phyloP scores from a whole-genome alignment of 2,888 invertebrate species.

The Shargacucullia verbasci region DNA sequence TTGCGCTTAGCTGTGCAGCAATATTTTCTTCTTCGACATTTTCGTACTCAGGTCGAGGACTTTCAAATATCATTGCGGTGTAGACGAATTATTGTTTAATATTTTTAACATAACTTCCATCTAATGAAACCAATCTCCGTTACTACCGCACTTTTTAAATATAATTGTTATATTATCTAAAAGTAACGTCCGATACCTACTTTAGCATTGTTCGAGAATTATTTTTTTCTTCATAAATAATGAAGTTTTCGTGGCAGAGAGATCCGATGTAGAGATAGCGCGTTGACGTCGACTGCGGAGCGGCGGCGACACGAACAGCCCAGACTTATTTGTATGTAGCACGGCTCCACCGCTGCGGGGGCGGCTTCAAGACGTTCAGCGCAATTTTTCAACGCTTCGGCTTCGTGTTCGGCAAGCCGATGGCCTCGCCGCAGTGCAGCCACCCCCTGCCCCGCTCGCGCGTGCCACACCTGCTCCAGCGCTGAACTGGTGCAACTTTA shows the following conservation, averaged over 20 bases:
- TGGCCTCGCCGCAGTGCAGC: slow-evolving; percentile 72
- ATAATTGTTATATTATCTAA: no score
- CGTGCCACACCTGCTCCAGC: slow-evolving; percentile 76
- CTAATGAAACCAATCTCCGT: no score
- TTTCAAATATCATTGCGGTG: slow-evolving; percentile 62
- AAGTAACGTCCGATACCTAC: no score
- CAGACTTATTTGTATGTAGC: slow-evolving; percentile 83
- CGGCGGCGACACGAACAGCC: slow-evolving; percentile 57
- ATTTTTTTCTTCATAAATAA: slow-evolving; percentile 49
- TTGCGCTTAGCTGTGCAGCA: slow-evolving; percentile 74
- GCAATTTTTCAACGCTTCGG: slow-evolving; percentile 87
- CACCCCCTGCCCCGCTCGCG: slow-evolving; percentile 46
- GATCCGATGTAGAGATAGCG: slow-evolving; percentile 48
- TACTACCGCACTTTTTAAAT: no score
- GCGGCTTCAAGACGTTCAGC: slow-evolving; percentile 81
- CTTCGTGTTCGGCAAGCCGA: slow-evolving; percentile 83
- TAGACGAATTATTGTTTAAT: slow-evolving; percentile 51
- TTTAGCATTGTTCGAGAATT: no score
- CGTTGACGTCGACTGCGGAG: slow-evolving; percentile 49
- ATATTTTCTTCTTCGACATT: slow-evolving; percentile 74
- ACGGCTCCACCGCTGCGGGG: slow-evolving; percentile 75
- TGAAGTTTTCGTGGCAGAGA: slow-evolving; percentile 43
- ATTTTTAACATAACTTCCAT: slow-evolving; percentile 15
- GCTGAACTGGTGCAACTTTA: slow-evolving; percentile 83
- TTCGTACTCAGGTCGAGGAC: slow-evolving; percentile 57